Evolutionary conservation across 2,797 vertebrate species (phyloP), one percentile per base, ranked within the genome.

Genomic region (Xerus rutilus): DNA sequence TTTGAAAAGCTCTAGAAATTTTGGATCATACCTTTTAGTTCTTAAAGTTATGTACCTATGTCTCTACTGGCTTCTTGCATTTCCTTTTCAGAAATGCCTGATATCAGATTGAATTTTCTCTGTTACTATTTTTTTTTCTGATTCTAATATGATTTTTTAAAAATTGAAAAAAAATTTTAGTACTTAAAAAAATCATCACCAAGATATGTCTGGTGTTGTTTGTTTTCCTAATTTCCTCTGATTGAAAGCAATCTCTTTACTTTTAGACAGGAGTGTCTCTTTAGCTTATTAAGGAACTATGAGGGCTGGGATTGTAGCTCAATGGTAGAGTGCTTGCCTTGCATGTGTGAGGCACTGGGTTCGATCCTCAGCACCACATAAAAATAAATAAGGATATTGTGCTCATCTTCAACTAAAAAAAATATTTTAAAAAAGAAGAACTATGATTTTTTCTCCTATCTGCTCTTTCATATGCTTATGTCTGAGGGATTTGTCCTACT

Each of bases 81-180:
- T 93, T 93, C 13, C 62, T 79, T 96, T 95, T 73, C 43, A 81
- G 86, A 87, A 93, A 88, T 65, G 9, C 39, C 30, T 72, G 30
- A 94, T 73, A 73, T 97, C 73, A 86, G 87, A 87, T 13, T 43
- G 28, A 90, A 89, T 70, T 79, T 96, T 81, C 18, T 92, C 73
- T 65, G 5, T 47, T 91, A 59, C 30, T 72, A 39, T 49, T 70
- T 57, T 74, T 89, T 20, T 74, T 6, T 69, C n/a, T 93, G 32
- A 45, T 83, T 91, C 32, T 79, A 32, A 5, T 84, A 72, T 35
- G 39, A 54, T n/a, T 87, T 82, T 67, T 89, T 93, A 39, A 39
- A 39, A 39, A 39, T 39, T 39, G 39, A 39, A 39, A 39, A 39
- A 39, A 39, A 39, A 39, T 2, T 39, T 25, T n/a, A 67, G n/a